Evolutionary conservation across 2,797 vertebrate species (phyloP).

Genomic region (Melanotaenia maccullochi): DNA sequence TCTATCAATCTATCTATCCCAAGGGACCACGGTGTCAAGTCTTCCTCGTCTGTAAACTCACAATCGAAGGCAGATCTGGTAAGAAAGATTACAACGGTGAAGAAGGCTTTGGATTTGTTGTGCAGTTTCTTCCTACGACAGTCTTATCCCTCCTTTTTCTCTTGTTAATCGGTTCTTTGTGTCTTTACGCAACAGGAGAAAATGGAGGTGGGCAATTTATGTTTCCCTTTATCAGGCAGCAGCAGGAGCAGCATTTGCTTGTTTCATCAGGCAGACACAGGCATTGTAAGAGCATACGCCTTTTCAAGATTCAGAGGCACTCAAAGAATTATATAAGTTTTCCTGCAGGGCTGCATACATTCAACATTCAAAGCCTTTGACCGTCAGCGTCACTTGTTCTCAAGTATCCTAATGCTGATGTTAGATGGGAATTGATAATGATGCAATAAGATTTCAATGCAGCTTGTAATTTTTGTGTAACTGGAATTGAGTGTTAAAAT

Average conservation of each 20-base stretch:
- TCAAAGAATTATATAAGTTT: conserved; percentile 31
- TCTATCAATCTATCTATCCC: conserved; percentile 24
- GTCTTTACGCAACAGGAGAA: conserved; percentile 27
- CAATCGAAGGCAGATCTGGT: conserved; percentile 52
- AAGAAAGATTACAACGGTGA: conserved; percentile 17
- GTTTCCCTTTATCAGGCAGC: conserved; percentile 42
- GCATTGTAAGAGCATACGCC: conserved; percentile 1
- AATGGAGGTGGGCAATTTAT: conserved; percentile 39
- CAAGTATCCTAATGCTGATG: not conserved
- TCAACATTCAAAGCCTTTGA: conserved; percentile 1
- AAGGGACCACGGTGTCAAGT: conserved; percentile 54
- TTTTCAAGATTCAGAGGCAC: conserved; percentile 24
- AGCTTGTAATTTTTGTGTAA: not conserved
- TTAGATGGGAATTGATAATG: not conserved
- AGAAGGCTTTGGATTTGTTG: conserved; percentile 28
- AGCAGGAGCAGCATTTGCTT: conserved; percentile 51
- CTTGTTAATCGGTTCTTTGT: conserved; percentile 39
- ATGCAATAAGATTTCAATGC: not conserved
- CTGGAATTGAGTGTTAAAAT: not conserved
- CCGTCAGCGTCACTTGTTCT: conserved; percentile 13
- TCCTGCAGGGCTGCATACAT: conserved; percentile 12
- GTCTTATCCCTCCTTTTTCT: conserved; percentile 43
- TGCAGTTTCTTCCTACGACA: conserved; percentile 18
- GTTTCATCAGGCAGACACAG: conserved; percentile 32
- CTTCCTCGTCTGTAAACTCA: conserved; percentile 60